A percentile compares a stretch with the other conserved stretches of the same genome.
Conservation (phyloP, 2,797 vertebrate genomes). For the Urophycis tenuis region DNA sequence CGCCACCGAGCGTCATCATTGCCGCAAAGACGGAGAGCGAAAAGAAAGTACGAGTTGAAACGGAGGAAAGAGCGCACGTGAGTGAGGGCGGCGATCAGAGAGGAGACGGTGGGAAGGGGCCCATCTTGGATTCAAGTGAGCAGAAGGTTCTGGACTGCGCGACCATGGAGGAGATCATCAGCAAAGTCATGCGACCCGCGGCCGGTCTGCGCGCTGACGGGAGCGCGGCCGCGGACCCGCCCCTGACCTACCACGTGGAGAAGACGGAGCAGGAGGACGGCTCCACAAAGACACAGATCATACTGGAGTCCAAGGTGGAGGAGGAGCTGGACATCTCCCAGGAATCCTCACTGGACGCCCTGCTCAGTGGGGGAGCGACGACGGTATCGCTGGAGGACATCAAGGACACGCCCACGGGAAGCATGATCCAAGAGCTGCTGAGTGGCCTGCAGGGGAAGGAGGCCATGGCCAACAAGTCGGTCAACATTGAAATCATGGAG, state of each 20-base stretch:
- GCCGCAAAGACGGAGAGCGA: slow-evolving; percentile 36
- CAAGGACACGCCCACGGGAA: slow-evolving; percentile 70
- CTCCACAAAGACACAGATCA: slow-evolving; percentile 78
- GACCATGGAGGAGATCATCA: slow-evolving; percentile 83
- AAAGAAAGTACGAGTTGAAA: slow-evolving; percentile 35
- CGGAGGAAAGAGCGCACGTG: slow-evolving; percentile 19
- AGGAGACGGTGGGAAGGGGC: slow-evolving; percentile 24
- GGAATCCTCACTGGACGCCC: slow-evolving; percentile 62
- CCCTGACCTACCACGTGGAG: slow-evolving; percentile 76
- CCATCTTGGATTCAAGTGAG: slow-evolving; percentile 33
- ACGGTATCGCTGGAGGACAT: slow-evolving; percentile 73
- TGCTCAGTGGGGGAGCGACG: slow-evolving; percentile 71
- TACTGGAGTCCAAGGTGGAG: slow-evolving; percentile 80
- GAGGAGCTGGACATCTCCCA: slow-evolving; percentile 76
- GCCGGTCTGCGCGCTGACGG: slow-evolving; percentile 60
- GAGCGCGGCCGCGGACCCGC: slow-evolving; percentile 67
- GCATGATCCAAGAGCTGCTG: slow-evolving; percentile 78
- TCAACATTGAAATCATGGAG: slow-evolving; percentile 88
- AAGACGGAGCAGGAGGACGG: slow-evolving; percentile 77
- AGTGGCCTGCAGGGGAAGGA: slow-evolving; percentile 70
- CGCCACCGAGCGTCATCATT: slow-evolving; percentile 40
- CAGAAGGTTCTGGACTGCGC: slow-evolving; percentile 66
- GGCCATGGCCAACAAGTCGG: slow-evolving; percentile 66
- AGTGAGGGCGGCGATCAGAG: slow-evolving; percentile 20
- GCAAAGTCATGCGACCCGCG: slow-evolving; percentile 79